Conservation (phyloP, 1,140 invertebrate genomes). For the Periplaneta americana region DNA sequence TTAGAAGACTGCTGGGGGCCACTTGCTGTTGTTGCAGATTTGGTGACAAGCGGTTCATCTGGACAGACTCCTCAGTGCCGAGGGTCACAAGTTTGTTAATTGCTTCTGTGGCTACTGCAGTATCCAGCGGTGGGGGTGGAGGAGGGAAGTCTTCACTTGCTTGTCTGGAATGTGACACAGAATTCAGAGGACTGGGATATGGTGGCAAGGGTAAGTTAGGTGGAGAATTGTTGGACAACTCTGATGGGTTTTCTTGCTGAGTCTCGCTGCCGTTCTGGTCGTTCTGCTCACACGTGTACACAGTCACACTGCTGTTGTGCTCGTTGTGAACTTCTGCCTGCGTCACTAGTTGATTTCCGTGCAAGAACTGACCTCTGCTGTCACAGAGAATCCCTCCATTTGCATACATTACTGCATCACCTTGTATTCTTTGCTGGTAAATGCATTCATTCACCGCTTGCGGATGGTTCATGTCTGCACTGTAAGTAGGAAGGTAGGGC, state of each 20-base stretch:
- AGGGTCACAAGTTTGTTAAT: slow-evolving; percentile 19
- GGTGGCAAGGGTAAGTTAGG: slow-evolving; percentile 63
- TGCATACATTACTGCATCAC: slow-evolving; percentile 46
- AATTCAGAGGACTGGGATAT: slow-evolving; percentile 69
- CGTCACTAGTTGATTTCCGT: slow-evolving; percentile 60
- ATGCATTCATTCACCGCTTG: neutral
- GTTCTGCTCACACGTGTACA: neutral
- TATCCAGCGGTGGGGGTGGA: slow-evolving; percentile 63
- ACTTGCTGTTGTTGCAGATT: slow-evolving; percentile 32
- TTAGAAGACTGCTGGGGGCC: slow-evolving; percentile 52
- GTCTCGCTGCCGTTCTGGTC: neutral
- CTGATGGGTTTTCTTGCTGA: slow-evolving; percentile 38
- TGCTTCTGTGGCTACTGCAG: slow-evolving; percentile 36
- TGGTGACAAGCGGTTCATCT: slow-evolving; percentile 7
- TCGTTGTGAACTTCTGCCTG: slow-evolving; percentile 77
- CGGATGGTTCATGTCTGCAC: slow-evolving; percentile 19
- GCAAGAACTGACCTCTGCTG: slow-evolving; percentile 25
- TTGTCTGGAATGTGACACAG: slow-evolving; percentile 73
- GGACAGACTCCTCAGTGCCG: neutral
- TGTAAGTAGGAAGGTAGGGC: slow-evolving; percentile 53
- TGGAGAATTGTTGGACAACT: slow-evolving; percentile 31
- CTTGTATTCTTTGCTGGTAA: slow-evolving; percentile 23
- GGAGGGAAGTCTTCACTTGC: slow-evolving; percentile 85
- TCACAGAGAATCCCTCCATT: slow-evolving; percentile 42
- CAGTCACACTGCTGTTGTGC: slow-evolving; percentile 42